A percentile compares a stretch with the other conserved stretches of the same genome.
Conservation (phyloP, 2,797 vertebrate genomes). For the Rhinichthys osculus region DNA sequence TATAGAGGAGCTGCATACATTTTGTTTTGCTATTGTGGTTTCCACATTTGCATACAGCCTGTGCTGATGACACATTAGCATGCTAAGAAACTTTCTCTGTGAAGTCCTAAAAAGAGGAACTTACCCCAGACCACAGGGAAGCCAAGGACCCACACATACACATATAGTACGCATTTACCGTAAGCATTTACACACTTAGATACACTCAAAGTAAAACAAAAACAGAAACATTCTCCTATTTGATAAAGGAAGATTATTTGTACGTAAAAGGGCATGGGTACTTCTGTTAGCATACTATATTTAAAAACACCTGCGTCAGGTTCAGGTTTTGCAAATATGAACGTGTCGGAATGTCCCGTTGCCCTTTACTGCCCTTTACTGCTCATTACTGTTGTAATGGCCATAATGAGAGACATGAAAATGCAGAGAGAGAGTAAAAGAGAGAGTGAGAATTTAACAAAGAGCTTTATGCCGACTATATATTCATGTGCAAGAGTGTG, state of each 20-base stretch:
- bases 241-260: conserved; percentile 4
- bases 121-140: conserved; percentile 41
- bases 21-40: conserved; percentile 51
- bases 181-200: background rate
- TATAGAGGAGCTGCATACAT: conserved; percentile 20
- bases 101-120: conserved; percentile 53
- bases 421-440: background rate
- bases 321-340: conserved; percentile 9
- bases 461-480: background rate
- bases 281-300: background rate
- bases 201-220: background rate
- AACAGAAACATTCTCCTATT: background rate
- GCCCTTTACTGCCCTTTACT: conserved; percentile 37
- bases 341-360: background rate
- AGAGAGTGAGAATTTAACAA: background rate
- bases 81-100: conserved; percentile 43
- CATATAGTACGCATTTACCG: too few species aligned
- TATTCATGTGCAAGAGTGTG: background rate
- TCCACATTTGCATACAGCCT: conserved; percentile 54
- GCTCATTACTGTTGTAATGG: conserved; percentile 47
- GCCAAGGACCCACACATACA: conserved; percentile 29
- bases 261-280: background rate
- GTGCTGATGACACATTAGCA: conserved; percentile 18
- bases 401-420: conserved; percentile 39
- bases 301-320: background rate